These are phyloP conservation scores for Lasioglossum villosulum DNA, from an alignment of 2,888 invertebrate genomes.

Conservation along the genomic window DNA sequence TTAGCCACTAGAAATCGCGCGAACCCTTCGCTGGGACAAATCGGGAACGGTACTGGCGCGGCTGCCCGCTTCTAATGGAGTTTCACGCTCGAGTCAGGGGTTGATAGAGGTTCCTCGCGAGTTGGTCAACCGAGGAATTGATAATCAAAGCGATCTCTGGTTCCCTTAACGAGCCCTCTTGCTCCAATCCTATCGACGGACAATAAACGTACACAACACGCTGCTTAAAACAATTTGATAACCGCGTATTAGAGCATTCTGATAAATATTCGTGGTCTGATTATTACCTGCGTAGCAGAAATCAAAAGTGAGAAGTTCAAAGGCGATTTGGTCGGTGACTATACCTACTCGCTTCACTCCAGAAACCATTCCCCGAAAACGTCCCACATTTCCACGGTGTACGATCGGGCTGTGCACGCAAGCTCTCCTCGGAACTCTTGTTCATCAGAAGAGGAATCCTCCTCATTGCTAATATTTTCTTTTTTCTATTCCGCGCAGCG, in stretches of 20 bases:
- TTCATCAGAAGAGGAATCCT: conserved; percentile 50
- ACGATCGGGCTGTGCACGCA: background rate
- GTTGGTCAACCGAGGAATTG: conserved; percentile 73
- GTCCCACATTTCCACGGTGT: background rate
- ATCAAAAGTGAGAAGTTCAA: background rate
- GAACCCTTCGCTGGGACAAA: conserved; percentile 62
- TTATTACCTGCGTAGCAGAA: no score
- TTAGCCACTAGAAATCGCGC: conserved; percentile 71
- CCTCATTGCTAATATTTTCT: conserved; percentile 66
- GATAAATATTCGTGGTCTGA: no score
- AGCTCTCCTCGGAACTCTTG: conserved; percentile 37
- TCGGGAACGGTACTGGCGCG: conserved; percentile 61
- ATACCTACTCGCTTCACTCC: background rate
- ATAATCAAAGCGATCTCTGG: conserved; percentile 69
- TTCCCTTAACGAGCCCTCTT: conserved; percentile 24
- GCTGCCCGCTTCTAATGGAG: conserved; percentile 68
- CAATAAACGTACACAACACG: background rate
- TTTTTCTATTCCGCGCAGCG: conserved; percentile 37
- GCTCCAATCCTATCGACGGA: conserved; percentile 2
- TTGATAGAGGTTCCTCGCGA: conserved; percentile 40
- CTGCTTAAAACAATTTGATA: background rate
- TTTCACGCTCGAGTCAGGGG: conserved; percentile 65
- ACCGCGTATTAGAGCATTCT: background rate
- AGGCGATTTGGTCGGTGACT: background rate
- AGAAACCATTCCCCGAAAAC: background rate